These are phyloP conservation scores for Trichopoda pennipes DNA, from an alignment of 2,888 invertebrate genomes.

Conservation along the genomic window DNA sequence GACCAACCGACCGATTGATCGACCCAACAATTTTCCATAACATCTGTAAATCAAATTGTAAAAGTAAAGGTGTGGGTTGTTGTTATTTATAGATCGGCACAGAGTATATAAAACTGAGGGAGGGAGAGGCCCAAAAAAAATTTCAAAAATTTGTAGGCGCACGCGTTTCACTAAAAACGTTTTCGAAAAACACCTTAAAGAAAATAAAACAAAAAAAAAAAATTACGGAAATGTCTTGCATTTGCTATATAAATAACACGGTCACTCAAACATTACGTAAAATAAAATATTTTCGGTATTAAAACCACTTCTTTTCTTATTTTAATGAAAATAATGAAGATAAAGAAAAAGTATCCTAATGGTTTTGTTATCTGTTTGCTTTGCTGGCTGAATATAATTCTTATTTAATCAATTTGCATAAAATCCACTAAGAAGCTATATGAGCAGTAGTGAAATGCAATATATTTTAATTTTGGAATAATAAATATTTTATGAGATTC, in stretches of 20 bases:
- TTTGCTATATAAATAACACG: conserved; percentile 18
- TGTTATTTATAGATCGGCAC: conserved; percentile 54
- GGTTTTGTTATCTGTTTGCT: too few species aligned
- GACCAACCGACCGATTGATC: background rate
- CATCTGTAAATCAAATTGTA: conserved; percentile 22
- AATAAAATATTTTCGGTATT: background rate
- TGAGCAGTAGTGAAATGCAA: too few species aligned
- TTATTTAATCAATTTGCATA: too few species aligned
- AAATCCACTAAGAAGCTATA: too few species aligned
- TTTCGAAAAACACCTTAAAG: too few species aligned
- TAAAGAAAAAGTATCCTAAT: too few species aligned
- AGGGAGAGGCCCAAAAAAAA: conserved; percentile 16
- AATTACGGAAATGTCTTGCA: conserved; percentile 24
- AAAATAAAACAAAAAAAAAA: background rate
- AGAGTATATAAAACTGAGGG: conserved; percentile 29
- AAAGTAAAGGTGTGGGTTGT: conserved; percentile 63
- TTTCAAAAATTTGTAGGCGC: conserved; percentile 39
- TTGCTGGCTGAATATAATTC: too few species aligned
- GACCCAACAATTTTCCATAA: conserved; percentile 10
- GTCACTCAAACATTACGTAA: conserved; percentile 56
- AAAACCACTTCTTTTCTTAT: background rate
- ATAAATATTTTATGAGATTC: too few species aligned
- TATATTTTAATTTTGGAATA: too few species aligned
- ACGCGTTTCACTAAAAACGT: conserved; percentile 36
- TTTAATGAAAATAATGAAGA: background rate